phyloP scores from a whole-genome alignment of 2,113 vertebrate genomes.

The Micromys minutus region DNA sequence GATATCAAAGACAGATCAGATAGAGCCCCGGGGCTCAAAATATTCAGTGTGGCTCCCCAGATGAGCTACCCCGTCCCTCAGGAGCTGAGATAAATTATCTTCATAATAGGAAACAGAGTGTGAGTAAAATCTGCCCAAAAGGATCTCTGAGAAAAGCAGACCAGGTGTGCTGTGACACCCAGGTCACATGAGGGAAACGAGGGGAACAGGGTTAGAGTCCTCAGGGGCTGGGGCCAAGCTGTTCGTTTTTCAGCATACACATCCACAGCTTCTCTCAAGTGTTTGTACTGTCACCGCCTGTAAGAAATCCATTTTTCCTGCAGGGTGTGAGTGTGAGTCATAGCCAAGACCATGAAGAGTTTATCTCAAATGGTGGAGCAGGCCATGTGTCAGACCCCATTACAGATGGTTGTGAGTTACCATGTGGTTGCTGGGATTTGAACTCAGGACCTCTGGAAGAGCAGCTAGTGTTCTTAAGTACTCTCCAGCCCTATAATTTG shows the following conservation, averaged over 20 bases:
- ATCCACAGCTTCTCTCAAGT: background rate
- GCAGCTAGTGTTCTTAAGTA: no score
- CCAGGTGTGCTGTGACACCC: background rate
- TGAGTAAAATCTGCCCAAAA: background rate
- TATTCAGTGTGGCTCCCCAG: accelerated
- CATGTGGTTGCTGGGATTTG: no score
- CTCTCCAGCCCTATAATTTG: background rate
- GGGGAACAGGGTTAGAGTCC: background rate
- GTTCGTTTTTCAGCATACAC: background rate
- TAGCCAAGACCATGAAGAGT: background rate
- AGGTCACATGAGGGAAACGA: accelerated
- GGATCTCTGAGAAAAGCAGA: background rate
- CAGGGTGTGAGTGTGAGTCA: background rate
- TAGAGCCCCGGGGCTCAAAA: background rate
- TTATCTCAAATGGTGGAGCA: background rate
- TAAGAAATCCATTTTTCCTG: background rate
- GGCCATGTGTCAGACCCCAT: no score
- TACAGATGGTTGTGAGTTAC: no score
- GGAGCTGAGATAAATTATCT: background rate
- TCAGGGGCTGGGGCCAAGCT: background rate
- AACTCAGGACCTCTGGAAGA: no score
- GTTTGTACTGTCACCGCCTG: background rate
- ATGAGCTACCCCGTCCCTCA: background rate
- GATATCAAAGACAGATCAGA: background rate
- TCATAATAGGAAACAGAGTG: accelerated